Evolutionary conservation across 2,888 invertebrate species (phyloP), one percentile per base, ranked within the genome.

Genomic region (Andrena haemorrhoa): DNA sequence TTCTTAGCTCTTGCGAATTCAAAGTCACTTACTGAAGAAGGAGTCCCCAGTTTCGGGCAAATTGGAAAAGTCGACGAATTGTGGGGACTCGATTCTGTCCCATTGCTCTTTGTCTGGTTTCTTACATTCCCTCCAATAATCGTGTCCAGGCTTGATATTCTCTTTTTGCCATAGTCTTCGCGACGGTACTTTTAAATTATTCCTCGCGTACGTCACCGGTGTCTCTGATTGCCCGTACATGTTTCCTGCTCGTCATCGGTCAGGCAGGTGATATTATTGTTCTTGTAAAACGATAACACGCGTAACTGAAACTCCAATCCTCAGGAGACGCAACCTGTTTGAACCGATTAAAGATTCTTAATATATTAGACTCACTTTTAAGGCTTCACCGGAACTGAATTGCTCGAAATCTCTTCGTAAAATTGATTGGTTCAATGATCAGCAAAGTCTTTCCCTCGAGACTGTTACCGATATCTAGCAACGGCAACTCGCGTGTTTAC

Each of bases 61-160:
- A 58, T 70, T 26, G 7, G n/a, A 16, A 29, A 78, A 82, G 29
- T 74, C 69, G 16, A 82, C 51, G 8, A 82, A 83, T 20, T 82
- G 82, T 1, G 77, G 83, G 0, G 77, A 77, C 7, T 74, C 31
- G 3, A 82, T 65, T 1, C 0, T 0, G 4, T 83, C 73, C 77
- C 77, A 82, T 3, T 26, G 2, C 8, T 49, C 26, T 10, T 29
- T 33, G 12, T 23, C 33, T n/a, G 7, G 5, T 16, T 41, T 16
- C 41, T 41, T 41, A 16, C 41, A 41, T 41, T 41, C 41, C 16
- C n/a, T n/a, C 63, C 35, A 66, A n/a, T 35, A 53, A 5, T n/a
- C 56, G 1, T 20, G 10, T 1, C 0, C 6, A 10, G 2, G 3
- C 29, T 31, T 51, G 2, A 3, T 0, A 29, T 49, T 26, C 4